phyloP scores from a whole-genome alignment of 2,113 vertebrate genomes.

The Chionis minor region DNA sequence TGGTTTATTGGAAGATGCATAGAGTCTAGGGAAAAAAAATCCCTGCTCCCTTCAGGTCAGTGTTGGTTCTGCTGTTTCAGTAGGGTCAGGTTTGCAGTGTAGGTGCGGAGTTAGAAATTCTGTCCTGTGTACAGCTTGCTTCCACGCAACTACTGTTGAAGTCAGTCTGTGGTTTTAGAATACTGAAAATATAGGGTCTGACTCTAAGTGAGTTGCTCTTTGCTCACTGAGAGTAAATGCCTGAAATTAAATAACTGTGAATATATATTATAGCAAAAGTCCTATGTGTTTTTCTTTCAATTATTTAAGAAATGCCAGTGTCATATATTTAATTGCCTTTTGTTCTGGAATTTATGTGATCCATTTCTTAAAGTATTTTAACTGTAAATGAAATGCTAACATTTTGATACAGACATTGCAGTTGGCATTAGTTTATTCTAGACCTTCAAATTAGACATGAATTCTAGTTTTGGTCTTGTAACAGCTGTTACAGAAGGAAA shows the following conservation, averaged over 20 bases:
- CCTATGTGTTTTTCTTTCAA: neutral
- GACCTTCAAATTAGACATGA: neutral
- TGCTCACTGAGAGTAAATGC: neutral
- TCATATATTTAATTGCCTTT: neutral
- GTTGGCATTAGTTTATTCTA: neutral
- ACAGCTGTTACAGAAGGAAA: neutral
- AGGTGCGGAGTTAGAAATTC: fast-evolving
- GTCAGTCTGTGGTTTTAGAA: neutral
- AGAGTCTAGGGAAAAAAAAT: neutral
- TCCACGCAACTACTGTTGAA: neutral
- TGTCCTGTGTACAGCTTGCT: neutral
- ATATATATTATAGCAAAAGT: neutral
- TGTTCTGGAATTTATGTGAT: neutral
- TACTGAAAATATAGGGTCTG: neutral
- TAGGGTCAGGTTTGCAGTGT: neutral
- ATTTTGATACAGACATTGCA: neutral
- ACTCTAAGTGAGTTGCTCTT: neutral
- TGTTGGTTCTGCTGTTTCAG: neutral
- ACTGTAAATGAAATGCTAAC: neutral
- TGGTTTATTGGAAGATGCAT: neutral
- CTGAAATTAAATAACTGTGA: neutral
- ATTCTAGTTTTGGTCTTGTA: neutral
- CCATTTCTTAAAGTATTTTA: neutral
- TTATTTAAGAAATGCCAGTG: neutral
- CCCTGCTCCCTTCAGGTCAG: neutral